Evolutionary conservation across 2,113 vertebrate species (phyloP), one percentile per base, ranked within the genome.

Genomic region (Periophthalmodon schlosseri): DNA sequence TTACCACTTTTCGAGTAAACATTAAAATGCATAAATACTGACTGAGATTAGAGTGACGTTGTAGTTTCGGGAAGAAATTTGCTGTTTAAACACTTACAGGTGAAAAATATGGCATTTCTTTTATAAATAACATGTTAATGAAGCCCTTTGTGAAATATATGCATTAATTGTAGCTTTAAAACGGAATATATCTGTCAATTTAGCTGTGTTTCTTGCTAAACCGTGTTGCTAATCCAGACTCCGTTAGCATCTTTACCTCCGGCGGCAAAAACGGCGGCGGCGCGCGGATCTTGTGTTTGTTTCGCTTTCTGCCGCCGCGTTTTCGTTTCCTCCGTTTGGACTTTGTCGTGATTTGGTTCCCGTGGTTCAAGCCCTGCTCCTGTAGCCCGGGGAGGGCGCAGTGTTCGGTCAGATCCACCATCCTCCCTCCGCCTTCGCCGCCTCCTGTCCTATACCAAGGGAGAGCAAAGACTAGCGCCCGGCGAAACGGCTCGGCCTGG

Each of bases 261-360:
- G 97, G 97, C 0, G 97, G 97, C 65, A 98, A 90, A 86, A 94
- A 97, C 44, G 96, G 96, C 0, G 96, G 96, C 49, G 96, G 96
- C 24, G 81, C 80, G 69, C 86, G 73, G 74, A 79, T 82, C 57
- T 73, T 85, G 75, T 89, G 93, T 73, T 92, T 93, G 47, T 82
- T 91, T 63, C 91, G 46, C 56, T 95, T 89, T 72, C 94, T 94
- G 84, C 94, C 92, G 64, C 94, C 91, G 79, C 95, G 94, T 56
- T 94, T 94, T 80, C 92, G 89, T 89, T 87, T 80, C 77, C 81
- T 91, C 20, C 85, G 70, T 13, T 86, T 77, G 0, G 85, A 71
- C 85, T 88, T 91, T 69, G 89, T 92, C 36, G 89, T 69, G 60
- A 81, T 74, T 79, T 87, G 91, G 78, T 14, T 86, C 5, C 81